These are phyloP conservation scores for Drosophila teissieri DNA, from an alignment of 1,140 invertebrate genomes.

Conservation along the genomic window DNA sequence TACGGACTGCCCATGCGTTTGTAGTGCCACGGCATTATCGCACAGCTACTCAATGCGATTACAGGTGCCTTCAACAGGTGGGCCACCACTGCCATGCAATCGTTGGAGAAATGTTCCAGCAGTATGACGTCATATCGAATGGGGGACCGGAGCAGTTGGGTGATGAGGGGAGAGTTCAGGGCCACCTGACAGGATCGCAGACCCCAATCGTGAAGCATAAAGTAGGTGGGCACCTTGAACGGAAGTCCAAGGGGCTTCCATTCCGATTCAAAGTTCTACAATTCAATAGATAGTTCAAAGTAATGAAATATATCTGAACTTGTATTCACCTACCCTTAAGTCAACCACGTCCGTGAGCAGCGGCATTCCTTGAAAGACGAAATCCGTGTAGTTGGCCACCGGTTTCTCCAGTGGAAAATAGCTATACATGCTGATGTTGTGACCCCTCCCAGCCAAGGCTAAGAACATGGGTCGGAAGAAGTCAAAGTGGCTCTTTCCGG, in stretches of 20 bases:
- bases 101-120: slow-evolving; percentile 87
- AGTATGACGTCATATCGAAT: slow-evolving; percentile 87
- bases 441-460: slow-evolving; percentile 86
- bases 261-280: slow-evolving; percentile 45
- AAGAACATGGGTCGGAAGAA: slow-evolving; percentile 88
- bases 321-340: slow-evolving; percentile 34
- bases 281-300: not conserved
- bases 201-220: slow-evolving; percentile 65
- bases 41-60: slow-evolving; percentile 87
- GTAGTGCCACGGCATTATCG: slow-evolving; percentile 87
- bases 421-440: slow-evolving; percentile 88
- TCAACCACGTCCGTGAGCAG: slow-evolving; percentile 81
- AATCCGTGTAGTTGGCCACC: slow-evolving; percentile 87
- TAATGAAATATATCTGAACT: not conserved
- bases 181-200: slow-evolving; percentile 85
- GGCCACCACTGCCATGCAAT: slow-evolving; percentile 87
- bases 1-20: slow-evolving; percentile 86
- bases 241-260: slow-evolving; percentile 41
- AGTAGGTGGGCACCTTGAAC: slow-evolving; percentile 62
- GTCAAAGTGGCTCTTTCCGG: slow-evolving; percentile 89
- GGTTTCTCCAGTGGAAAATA: slow-evolving; percentile 86
- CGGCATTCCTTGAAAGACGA: slow-evolving; percentile 84
- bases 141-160: slow-evolving; percentile 77
- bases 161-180: slow-evolving; percentile 84
- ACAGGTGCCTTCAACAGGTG: slow-evolving; percentile 86